phyloP scores from a whole-genome alignment of 2,113 vertebrate genomes.

The Physeter macrocephalus region DNA sequence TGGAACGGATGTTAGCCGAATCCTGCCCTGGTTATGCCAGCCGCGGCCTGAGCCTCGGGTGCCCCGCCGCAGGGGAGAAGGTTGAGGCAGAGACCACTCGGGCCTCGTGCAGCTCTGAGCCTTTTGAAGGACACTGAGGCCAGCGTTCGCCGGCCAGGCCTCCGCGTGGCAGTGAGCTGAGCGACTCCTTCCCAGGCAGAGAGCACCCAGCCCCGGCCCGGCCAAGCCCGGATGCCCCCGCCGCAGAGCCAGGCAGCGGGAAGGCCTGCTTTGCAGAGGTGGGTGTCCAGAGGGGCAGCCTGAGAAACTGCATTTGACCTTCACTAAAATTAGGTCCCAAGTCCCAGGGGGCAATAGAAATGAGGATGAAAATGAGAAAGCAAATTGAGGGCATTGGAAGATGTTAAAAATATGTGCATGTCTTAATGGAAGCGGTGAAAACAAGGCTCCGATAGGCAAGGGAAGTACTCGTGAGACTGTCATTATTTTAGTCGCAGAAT shows the following conservation, averaged over 20 bases:
- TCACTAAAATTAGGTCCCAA: constrained; percentile 64
- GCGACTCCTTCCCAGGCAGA: rapidly evolving
- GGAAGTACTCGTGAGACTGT: rapidly evolving
- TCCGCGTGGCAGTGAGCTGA: rapidly evolving
- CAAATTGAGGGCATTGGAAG: constrained; percentile 56
- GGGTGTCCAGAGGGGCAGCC: background rate
- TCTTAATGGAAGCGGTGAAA: background rate
- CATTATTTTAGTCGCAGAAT: rapidly evolving
- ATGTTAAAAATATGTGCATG: constrained; percentile 33
- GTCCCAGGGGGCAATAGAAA: constrained; percentile 67
- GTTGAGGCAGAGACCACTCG: background rate
- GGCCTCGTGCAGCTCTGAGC: background rate
- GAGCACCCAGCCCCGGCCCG: background rate
- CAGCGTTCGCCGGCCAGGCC: rapidly evolving
- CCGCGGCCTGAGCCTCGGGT: background rate
- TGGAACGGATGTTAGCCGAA: background rate
- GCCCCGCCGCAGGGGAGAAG: background rate
- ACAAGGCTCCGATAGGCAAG: background rate
- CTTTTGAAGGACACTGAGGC: background rate
- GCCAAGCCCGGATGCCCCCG: background rate
- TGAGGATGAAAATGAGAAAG: constrained; percentile 64
- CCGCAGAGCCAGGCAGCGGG: background rate
- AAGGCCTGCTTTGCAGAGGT: background rate
- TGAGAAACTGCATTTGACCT: background rate
- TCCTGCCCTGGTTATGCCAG: background rate